These are phyloP conservation scores for Pammene aurita DNA, from an alignment of 2,888 invertebrate genomes.

Conservation along the genomic window DNA sequence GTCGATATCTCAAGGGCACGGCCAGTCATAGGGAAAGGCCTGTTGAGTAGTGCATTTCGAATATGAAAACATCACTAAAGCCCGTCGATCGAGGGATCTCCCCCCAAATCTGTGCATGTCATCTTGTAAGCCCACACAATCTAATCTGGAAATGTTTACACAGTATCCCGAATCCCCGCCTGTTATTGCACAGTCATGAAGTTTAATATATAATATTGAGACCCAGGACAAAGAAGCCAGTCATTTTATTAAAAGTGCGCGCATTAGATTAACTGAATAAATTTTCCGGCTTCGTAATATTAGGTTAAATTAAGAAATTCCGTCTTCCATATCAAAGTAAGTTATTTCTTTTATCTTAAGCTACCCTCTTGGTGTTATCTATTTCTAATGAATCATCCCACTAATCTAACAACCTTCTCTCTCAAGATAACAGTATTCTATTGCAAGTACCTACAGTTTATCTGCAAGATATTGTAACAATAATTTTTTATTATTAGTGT, in stretches of 20 bases:
- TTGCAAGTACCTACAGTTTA: conserved; percentile 8
- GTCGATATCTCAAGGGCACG: too few relatives aligned
- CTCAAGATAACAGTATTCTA: conserved; percentile 6
- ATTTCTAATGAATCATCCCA: conserved; percentile 63
- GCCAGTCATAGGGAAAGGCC: too few relatives aligned
- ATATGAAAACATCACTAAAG: too few relatives aligned
- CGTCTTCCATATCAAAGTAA: conserved; percentile 30
- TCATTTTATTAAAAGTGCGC: conserved; percentile 47
- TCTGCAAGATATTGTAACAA: background rate
- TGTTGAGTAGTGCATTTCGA: too few relatives aligned
- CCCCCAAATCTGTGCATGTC: conserved; percentile 13
- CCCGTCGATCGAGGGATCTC: background rate
- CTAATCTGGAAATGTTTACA: conserved; percentile 29
- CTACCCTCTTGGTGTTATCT: conserved; percentile 57
- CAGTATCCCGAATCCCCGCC: conserved; percentile 23
- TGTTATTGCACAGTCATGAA: conserved; percentile 52
- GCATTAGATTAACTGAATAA: conserved; percentile 35
- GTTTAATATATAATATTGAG: conserved; percentile 55
- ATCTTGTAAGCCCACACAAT: conserved; percentile 21
- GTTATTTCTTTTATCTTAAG: conserved; percentile 43
- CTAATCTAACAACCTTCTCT: conserved; percentile 49
- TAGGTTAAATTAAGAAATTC: conserved; percentile 35
- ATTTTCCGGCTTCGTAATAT: conserved; percentile 37
- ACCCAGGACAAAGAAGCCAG: conserved; percentile 47
- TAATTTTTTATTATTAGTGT: background rate